phyloP scores from a whole-genome alignment of 2,113 vertebrate species.

The Atherinomorus stipes region DNA sequence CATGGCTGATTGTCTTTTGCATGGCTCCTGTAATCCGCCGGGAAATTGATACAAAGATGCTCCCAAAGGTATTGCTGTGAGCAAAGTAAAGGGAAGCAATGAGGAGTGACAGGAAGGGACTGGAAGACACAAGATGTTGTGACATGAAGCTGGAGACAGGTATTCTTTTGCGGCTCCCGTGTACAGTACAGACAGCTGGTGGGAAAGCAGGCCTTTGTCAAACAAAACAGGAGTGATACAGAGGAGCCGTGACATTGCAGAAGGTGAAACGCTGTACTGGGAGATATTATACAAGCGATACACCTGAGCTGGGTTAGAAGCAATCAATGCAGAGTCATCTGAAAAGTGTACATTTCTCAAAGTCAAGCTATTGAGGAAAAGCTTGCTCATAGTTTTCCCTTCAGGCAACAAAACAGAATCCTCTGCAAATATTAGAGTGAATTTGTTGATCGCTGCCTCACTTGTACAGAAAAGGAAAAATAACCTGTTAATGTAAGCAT shows the following conservation, averaged over 20 bases:
- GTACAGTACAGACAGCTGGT: constrained; percentile 64
- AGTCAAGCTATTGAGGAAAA: constrained; percentile 42
- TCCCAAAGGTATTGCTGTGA: constrained; percentile 67
- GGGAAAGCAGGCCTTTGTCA: constrained; percentile 51
- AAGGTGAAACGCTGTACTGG: constrained; percentile 72
- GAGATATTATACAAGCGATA: constrained; percentile 58
- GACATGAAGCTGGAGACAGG: constrained; percentile 71
- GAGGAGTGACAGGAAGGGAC: constrained; percentile 74
- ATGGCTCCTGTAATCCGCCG: constrained; percentile 76
- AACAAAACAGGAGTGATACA: constrained; percentile 54
- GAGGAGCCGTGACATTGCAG: constrained; percentile 72
- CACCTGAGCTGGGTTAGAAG: constrained; percentile 57
- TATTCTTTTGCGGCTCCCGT: constrained; percentile 54
- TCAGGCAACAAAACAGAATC: constrained; percentile 7
- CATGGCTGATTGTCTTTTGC: constrained; percentile 78
- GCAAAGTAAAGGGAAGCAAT: constrained; percentile 63
- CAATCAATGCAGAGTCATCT: constrained; percentile 63
- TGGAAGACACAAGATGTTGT: constrained; percentile 71
- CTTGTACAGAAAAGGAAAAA: background rate
- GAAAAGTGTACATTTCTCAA: constrained; percentile 55
- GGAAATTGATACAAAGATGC: constrained; percentile 80
- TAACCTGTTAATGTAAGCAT: constrained; percentile 7
- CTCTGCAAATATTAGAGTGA: constrained; percentile 15
- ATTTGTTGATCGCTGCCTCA: background rate
- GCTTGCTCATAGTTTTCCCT: constrained; percentile 3